A percentile compares a stretch with the other conserved stretches of the same genome.
These are phyloP conservation scores for Notamacropus eugenii DNA, from an alignment of 2,797 vertebrate genomes.

Conservation along the genomic window DNA sequence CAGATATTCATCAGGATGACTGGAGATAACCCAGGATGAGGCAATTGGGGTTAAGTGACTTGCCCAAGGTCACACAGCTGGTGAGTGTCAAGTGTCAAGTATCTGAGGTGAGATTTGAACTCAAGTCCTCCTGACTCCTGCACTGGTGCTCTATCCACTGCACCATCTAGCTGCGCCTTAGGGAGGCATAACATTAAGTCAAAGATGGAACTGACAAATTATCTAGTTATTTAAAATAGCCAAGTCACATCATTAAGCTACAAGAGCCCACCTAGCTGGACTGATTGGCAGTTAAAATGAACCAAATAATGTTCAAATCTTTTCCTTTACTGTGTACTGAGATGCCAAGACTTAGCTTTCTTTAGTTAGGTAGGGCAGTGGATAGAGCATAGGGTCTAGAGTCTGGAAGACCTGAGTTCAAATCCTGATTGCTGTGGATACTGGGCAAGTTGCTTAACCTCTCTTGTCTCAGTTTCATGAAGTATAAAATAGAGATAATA, in stretches of 20 bases:
- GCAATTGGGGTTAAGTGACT: no score
- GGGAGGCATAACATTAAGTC: neutral
- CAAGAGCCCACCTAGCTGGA: neutral
- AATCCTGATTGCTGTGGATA: neutral
- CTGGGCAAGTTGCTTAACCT: neutral
- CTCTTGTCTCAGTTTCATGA: neutral
- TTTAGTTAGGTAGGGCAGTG: neutral
- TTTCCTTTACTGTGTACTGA: neutral
- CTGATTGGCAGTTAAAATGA: neutral
- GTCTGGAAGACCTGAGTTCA: neutral
- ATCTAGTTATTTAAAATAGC: neutral
- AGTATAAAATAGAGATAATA: neutral
- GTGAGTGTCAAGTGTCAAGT: no score
- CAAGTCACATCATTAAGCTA: neutral
- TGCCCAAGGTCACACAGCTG: no score
- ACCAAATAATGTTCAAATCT: rapidly evolving
- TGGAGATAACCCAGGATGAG: no score
- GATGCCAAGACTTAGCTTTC: neutral
- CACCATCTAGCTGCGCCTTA: no score
- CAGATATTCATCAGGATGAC: no score
- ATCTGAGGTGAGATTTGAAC: no score
- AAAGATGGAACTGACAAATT: neutral
- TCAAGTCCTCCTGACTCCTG: no score
- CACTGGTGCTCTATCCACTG: no score
- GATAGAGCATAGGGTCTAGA: neutral